Evolutionary conservation across 2,888 invertebrate species (phyloP).

Genomic region (Lepidochitona cinerea): DNA sequence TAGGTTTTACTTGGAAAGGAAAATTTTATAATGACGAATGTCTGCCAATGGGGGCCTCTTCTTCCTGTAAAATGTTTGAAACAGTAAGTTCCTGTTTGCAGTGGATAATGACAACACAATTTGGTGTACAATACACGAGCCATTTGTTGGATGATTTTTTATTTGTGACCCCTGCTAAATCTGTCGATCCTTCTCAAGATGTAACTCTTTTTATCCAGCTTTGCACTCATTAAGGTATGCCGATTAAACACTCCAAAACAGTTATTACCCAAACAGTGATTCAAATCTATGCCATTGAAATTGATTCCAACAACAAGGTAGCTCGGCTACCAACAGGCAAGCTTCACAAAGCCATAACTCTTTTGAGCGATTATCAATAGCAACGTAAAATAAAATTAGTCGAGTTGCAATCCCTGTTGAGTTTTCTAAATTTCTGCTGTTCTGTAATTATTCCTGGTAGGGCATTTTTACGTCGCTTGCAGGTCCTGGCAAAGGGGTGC

Average conservation of each 20-base stretch:
- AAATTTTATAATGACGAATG: not conserved
- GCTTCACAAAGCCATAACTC: not conserved
- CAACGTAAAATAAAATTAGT: not conserved
- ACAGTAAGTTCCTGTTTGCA: conserved; percentile 9
- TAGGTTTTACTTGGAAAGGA: conserved; percentile 24
- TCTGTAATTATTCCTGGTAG: not conserved
- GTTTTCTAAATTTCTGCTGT: not conserved
- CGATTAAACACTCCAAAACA: not conserved
- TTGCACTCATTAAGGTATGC: not conserved
- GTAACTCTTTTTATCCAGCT: not conserved
- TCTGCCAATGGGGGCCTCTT: not conserved
- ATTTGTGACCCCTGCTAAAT: not conserved
- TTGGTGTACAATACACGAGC: not conserved
- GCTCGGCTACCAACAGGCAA: not conserved
- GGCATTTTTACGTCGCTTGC: not conserved
- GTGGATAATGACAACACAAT: not conserved
- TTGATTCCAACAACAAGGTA: not conserved
- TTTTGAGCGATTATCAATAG: not conserved
- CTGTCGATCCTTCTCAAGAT: not conserved
- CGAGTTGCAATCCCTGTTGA: not conserved
- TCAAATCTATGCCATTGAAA: not conserved
- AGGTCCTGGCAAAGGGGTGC: not conserved
- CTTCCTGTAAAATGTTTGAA: conserved; percentile 26
- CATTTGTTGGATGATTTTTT: not conserved
- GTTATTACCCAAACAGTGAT: not conserved